These are phyloP conservation scores for Acridotheres tristis DNA, from an alignment of 2,797 vertebrate genomes.

Conservation along the genomic window DNA sequence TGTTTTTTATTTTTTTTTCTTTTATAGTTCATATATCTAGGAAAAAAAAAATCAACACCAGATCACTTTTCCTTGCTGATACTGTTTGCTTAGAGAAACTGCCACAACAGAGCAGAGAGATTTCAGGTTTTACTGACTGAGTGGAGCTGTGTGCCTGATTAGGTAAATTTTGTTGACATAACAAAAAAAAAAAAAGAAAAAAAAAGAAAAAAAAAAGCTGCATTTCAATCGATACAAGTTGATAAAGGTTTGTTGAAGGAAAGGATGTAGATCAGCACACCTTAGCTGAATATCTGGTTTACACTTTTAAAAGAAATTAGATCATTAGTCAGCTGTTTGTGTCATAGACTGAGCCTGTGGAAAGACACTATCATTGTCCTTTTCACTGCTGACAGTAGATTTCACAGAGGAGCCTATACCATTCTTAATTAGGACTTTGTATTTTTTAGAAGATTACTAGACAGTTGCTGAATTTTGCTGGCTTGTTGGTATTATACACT, in stretches of 20 bases:
- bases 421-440: neutral
- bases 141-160: conserved; percentile 44
- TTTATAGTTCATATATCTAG: conserved; percentile 31
- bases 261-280: neutral
- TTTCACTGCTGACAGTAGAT: neutral
- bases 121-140: conserved; percentile 44
- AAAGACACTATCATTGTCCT: neutral
- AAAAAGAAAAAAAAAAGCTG: neutral
- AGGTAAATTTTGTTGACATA: neutral
- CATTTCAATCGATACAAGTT: neutral
- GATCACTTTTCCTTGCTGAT: conserved; percentile 5
- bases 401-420: neutral
- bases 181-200: neutral
- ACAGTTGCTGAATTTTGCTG: neutral
- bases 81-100: conserved; percentile 18
- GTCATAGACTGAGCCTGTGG: neutral
- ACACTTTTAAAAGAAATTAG: neutral
- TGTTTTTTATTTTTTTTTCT: neutral
- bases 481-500: neutral
- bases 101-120: neutral
- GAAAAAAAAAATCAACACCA: neutral
- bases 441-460: neutral
- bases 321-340: neutral
- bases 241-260: neutral
- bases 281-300: neutral